phyloP scores from a whole-genome alignment of 1,140 invertebrate genomes.

The Drosophila erecta region DNA sequence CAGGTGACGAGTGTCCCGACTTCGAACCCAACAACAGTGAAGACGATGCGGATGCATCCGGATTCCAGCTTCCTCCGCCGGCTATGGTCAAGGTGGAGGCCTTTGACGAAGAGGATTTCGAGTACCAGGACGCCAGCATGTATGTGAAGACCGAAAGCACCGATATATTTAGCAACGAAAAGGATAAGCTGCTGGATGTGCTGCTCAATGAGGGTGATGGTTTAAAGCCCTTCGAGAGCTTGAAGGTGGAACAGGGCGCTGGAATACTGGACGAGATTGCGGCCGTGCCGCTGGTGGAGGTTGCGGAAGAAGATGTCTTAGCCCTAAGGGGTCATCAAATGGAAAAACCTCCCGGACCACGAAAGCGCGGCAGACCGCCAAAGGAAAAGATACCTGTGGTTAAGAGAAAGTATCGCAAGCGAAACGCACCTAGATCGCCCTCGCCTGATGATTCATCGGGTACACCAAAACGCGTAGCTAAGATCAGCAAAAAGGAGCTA shows the following conservation, averaged over 20 bases:
- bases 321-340: conserved; percentile 36
- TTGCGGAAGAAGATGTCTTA: conserved; percentile 71
- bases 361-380: conserved; percentile 28
- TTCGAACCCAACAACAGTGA: conserved; percentile 71
- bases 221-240: conserved; percentile 59
- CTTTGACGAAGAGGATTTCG: conserved; percentile 62
- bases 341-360: conserved; percentile 1
- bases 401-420: conserved; percentile 69
- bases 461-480: conserved; percentile 63
- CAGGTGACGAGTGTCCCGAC: conserved; percentile 72
- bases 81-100: conserved; percentile 67
- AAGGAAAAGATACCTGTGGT: conserved; percentile 34
- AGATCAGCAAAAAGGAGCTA: conserved; percentile 69
- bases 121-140: conserved; percentile 70
- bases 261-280: conserved; percentile 75
- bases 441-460: conserved; percentile 15
- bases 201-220: conserved; percentile 66
- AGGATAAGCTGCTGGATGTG: conserved; percentile 71
- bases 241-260: conserved; percentile 67
- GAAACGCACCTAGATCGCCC: conserved; percentile 25
- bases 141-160: conserved; percentile 67
- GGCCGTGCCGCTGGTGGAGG: conserved; percentile 62
- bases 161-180: conserved; percentile 74
- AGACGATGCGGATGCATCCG: conserved; percentile 46
- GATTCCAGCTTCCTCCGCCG: conserved; percentile 60